phyloP scores from a whole-genome alignment of 2,797 vertebrate genomes.

The Hemitrygon akajei region DNA sequence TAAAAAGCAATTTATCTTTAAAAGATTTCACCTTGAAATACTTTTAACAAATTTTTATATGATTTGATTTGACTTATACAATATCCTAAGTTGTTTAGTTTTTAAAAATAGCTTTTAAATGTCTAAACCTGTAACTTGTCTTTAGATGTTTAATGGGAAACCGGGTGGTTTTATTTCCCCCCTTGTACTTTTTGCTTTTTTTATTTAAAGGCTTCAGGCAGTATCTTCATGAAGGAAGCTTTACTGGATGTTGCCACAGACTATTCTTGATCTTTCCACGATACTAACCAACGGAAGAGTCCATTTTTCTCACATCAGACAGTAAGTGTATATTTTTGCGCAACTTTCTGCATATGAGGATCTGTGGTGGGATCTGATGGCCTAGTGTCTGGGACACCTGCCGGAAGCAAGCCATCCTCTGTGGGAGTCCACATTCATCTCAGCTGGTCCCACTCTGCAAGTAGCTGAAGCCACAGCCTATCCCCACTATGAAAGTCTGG shows the following conservation, averaged over 20 bases:
- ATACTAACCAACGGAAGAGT: conserved; percentile 44
- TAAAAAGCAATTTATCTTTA: conserved; percentile 11
- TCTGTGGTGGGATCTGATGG: conserved; percentile 75
- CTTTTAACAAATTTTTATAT: background rate
- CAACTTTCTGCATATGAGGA: conserved; percentile 67
- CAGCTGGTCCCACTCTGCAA: conserved; percentile 54
- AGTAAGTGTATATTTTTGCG: conserved; percentile 52
- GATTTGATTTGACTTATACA: background rate
- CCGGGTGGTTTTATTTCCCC: conserved; percentile 16
- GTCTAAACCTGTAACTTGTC: background rate
- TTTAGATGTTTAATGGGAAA: background rate
- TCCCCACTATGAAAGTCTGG: conserved; percentile 56
- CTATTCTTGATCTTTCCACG: conserved; percentile 43
- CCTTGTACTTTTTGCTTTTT: background rate
- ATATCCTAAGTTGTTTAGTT: background rate
- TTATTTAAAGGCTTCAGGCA: conserved; percentile 24
- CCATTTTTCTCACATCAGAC: conserved; percentile 51
- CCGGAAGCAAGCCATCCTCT: conserved; percentile 82
- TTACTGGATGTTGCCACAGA: conserved; percentile 44
- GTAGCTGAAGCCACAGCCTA: conserved; percentile 72
- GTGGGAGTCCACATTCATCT: conserved; percentile 69
- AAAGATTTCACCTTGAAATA: background rate
- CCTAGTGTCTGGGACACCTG: conserved; percentile 77
- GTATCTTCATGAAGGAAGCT: conserved; percentile 13
- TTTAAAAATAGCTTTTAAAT: conserved; percentile 22